These are phyloP conservation scores for Pandemis cinnamomeana DNA, from an alignment of 2,888 invertebrate genomes.

Conservation along the genomic window DNA sequence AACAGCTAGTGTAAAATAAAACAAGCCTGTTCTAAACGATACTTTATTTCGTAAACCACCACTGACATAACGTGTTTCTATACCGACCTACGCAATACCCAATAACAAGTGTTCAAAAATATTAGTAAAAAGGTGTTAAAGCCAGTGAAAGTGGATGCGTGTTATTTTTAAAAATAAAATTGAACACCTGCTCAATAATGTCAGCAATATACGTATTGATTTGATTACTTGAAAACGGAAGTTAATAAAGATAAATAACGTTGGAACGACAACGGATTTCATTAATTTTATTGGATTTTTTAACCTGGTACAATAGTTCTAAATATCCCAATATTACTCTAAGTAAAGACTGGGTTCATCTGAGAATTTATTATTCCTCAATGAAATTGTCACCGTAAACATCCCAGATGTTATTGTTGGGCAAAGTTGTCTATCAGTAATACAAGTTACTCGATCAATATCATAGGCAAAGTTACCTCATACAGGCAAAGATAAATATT, in stretches of 20 bases:
- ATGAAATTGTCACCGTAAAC: not conserved
- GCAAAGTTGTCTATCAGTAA: not conserved
- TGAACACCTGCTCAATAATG: constrained; percentile 57
- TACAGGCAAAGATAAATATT: not conserved
- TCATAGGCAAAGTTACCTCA: not conserved
- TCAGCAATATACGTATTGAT: constrained; percentile 57
- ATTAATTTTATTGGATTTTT: not conserved
- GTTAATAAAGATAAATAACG: constrained; percentile 50
- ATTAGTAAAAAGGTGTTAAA: constrained; percentile 64
- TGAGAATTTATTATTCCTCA: not conserved
- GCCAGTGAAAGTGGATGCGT: constrained; percentile 67
- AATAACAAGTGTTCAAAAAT: constrained; percentile 50
- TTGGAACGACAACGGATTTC: not conserved
- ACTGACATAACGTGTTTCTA: constrained; percentile 56
- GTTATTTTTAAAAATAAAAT: constrained; percentile 59
- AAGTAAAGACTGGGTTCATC: not conserved
- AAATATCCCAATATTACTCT: not conserved
- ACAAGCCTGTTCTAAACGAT: constrained; percentile 62
- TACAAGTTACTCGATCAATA: not conserved
- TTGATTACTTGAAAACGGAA: constrained; percentile 44
- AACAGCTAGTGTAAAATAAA: constrained; percentile 14
- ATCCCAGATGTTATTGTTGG: not conserved
- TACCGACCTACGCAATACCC: constrained; percentile 1
- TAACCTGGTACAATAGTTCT: not conserved
- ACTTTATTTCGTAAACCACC: constrained; percentile 74